phyloP scores from a whole-genome alignment of 2,888 invertebrate genomes.

The Andrena trimmerana region DNA sequence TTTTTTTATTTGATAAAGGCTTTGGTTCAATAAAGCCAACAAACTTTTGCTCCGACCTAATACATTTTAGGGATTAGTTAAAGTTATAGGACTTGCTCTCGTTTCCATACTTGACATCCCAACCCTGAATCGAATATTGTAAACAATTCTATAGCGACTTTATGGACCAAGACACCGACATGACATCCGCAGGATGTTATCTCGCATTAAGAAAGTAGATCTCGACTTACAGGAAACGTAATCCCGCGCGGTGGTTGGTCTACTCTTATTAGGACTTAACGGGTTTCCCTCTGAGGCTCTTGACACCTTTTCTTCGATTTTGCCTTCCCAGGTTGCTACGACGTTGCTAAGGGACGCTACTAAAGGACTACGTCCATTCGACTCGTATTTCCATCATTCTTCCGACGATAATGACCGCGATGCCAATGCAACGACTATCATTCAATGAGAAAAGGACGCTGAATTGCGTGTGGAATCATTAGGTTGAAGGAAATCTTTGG shows the following conservation, averaged over 20 bases:
- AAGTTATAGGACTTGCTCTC: background rate
- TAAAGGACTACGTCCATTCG: background rate
- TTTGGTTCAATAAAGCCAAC: too few relatives aligned
- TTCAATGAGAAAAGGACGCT: background rate
- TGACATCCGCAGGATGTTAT: conserved; percentile 47
- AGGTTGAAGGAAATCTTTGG: background rate
- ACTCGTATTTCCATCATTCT: conserved; percentile 10
- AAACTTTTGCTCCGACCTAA: too few relatives aligned
- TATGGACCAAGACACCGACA: conserved; percentile 7
- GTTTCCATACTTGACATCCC: background rate
- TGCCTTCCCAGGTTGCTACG: conserved; percentile 20
- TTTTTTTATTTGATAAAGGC: too few relatives aligned
- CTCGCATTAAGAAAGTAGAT: conserved; percentile 57
- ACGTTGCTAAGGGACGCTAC: background rate
- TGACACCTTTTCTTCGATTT: conserved; percentile 39
- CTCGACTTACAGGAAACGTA: conserved; percentile 56
- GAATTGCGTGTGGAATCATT: background rate
- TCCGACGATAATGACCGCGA: background rate
- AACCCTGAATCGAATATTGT: conserved; percentile 6
- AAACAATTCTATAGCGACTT: background rate
- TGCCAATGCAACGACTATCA: background rate
- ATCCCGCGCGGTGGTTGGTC: conserved; percentile 44
- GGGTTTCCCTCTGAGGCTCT: conserved; percentile 47
- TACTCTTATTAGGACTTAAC: conserved; percentile 65
- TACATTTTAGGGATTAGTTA: too few relatives aligned